Evolutionary conservation across 1,140 invertebrate species (phyloP).

Genomic region (Apis dorsata): DNA sequence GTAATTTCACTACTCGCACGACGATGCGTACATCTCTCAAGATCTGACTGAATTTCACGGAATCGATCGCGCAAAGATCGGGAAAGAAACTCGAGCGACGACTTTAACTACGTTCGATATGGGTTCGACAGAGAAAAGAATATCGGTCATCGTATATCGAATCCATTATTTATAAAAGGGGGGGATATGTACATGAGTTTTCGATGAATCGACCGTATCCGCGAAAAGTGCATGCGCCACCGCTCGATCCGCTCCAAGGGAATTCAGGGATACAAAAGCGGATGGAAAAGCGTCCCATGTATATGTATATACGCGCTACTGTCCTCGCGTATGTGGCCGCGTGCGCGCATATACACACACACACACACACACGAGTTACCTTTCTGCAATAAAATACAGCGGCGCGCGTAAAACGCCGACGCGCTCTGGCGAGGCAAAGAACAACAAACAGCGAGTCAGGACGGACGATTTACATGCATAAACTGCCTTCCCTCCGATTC

Average conservation of each 20-base stretch:
- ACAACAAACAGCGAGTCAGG: constrained; percentile 72
- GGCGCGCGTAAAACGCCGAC: constrained; percentile 62
- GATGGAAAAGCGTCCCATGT: constrained; percentile 57
- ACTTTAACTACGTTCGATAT: too few relatives aligned
- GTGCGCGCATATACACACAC: too few relatives aligned
- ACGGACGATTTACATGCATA: constrained; percentile 73
- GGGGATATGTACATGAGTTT: constrained; percentile 56
- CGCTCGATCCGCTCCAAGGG: constrained; percentile 53
- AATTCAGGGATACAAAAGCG: constrained; percentile 63
- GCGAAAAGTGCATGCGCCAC: constrained; percentile 59
- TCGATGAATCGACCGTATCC: constrained; percentile 55
- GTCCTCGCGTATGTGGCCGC: not conserved
- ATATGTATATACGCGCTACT: constrained; percentile 31
- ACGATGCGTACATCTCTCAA: too few relatives aligned
- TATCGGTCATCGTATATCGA: constrained; percentile 48
- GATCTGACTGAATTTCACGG: too few relatives aligned
- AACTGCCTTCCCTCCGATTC: constrained; percentile 60
- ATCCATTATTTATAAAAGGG: constrained; percentile 61
- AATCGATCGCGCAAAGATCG: not conserved
- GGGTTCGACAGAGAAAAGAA: constrained; percentile 3
- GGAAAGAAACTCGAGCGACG: not conserved
- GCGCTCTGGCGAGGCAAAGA: constrained; percentile 62
- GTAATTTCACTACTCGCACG: too few relatives aligned
- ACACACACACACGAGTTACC: constrained; percentile 11
- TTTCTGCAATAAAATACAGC: constrained; percentile 61